Conservation (phyloP, 2,113 vertebrate genomes). For the Caranx ignobilis region DNA sequence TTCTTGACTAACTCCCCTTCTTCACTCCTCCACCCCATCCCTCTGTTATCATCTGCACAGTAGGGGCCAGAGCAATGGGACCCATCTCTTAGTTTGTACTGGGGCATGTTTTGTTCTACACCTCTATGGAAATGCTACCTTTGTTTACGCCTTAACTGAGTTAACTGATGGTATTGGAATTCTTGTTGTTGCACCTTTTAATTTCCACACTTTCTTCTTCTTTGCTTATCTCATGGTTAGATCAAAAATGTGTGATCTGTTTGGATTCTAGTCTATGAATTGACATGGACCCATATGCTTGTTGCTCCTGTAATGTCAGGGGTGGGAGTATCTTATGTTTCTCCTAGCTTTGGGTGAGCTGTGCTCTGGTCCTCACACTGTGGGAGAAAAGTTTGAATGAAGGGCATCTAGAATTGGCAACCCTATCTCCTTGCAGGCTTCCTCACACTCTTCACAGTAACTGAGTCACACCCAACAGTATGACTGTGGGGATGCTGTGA, state of each 20-base stretch:
- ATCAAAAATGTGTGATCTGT: neutral
- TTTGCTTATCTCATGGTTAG: constrained; percentile 10
- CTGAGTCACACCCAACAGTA: neutral
- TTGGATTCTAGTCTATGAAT: neutral
- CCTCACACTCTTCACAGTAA: constrained; percentile 28
- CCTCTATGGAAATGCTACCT: constrained; percentile 32
- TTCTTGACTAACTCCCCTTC: constrained; percentile 76
- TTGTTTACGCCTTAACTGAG: constrained; percentile 30
- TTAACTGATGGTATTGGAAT: neutral
- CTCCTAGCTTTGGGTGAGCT: constrained; percentile 36
- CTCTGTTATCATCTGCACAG: constrained; percentile 62
- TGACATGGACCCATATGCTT: constrained; percentile 8
- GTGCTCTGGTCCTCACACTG: constrained; percentile 65
- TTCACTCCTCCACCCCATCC: constrained; percentile 60
- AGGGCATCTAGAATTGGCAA: constrained; percentile 58
- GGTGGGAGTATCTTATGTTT: constrained; percentile 1
- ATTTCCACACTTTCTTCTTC: neutral
- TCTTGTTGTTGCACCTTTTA: neutral
- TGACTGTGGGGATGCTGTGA: neutral
- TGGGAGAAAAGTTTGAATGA: constrained; percentile 56
- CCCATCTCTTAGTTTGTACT: constrained; percentile 38
- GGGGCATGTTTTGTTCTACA: constrained; percentile 46
- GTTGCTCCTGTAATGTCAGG: neutral
- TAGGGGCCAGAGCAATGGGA: constrained; percentile 63
- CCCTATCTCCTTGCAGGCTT: neutral